Conservation (phyloP, 2,888 invertebrate genomes). For the Tribolium freemani region DNA sequence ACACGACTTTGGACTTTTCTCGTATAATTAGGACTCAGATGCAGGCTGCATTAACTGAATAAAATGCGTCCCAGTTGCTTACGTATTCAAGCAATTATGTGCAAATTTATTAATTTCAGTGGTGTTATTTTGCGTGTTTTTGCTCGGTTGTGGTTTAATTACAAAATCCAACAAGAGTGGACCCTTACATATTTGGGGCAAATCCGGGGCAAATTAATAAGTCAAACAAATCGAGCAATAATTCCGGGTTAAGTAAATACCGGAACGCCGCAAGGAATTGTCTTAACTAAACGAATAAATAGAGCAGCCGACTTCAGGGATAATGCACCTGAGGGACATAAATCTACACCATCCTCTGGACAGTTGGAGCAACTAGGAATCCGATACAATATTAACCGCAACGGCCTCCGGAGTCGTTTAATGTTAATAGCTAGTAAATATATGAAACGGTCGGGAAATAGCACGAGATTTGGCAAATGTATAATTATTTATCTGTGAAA, state of each 20-base stretch:
- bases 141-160: not conserved
- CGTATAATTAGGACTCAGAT: constrained; percentile 32
- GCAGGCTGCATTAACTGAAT: constrained; percentile 25
- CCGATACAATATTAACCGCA: constrained; percentile 48
- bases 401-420: constrained; percentile 46
- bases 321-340: constrained; percentile 45
- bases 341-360: constrained; percentile 43
- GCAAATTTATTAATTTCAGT: constrained; percentile 10
- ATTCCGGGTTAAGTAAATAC: constrained; percentile 34
- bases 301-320: constrained; percentile 25
- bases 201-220: constrained; percentile 39
- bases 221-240: constrained; percentile 42
- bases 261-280: constrained; percentile 9
- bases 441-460: constrained; percentile 27
- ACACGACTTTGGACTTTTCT: constrained; percentile 35
- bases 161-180: constrained; percentile 11
- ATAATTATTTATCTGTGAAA: constrained; percentile 54
- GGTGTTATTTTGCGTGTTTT: constrained; percentile 5
- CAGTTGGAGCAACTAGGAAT: constrained; percentile 33
- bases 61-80: constrained; percentile 14
- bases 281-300: constrained; percentile 39
- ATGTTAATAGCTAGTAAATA: constrained; percentile 48
- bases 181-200: not conserved
- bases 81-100: constrained; percentile 24
- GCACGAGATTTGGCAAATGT: constrained; percentile 41